phyloP scores from a whole-genome alignment of 30 jellyfish, hydroid and myxozoan genomes.

The Chironex yamaguchii region DNA sequence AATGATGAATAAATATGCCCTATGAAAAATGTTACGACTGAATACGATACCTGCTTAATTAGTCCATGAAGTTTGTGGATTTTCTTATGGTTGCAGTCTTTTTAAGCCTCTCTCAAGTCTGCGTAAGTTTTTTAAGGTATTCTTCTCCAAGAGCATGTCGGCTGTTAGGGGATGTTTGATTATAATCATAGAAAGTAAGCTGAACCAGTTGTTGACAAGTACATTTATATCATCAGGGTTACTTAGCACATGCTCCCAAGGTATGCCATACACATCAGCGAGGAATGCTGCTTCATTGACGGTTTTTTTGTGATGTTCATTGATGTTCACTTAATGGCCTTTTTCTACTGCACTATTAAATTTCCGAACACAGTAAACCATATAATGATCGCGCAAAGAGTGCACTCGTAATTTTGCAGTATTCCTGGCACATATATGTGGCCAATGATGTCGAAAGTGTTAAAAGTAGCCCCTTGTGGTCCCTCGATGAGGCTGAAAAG shows the following conservation, averaged over 20 bases:
- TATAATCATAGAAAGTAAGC: constrained; percentile 19
- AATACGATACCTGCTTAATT: no score
- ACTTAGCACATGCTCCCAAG: constrained; percentile 36
- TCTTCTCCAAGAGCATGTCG: constrained; percentile 36
- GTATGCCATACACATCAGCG: constrained; percentile 52
- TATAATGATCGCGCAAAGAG: constrained; percentile 17
- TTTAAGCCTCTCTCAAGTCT: no score
- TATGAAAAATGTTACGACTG: no score
- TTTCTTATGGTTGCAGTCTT: no score
- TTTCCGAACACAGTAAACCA: constrained; percentile 51
- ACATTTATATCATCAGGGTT: constrained; percentile 42
- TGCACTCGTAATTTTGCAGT: constrained; percentile 20
- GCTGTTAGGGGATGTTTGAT: constrained; percentile 14
- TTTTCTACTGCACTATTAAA: constrained; percentile 32
- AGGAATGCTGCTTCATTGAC: constrained; percentile 36
- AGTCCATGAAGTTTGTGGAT: no score
- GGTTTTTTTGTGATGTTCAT: neutral
- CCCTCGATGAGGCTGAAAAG: constrained; percentile 9
- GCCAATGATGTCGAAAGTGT: constrained; percentile 30
- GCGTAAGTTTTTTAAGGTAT: constrained; percentile 19
- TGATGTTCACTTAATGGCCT: constrained; percentile 63
- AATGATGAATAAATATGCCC: no score
- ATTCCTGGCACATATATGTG: constrained; percentile 39
- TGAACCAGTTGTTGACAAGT: constrained; percentile 34
- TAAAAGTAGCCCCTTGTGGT: constrained; percentile 30